phyloP scores from a whole-genome alignment of 2,888 invertebrate species.

The Rhagonycha fulva region DNA sequence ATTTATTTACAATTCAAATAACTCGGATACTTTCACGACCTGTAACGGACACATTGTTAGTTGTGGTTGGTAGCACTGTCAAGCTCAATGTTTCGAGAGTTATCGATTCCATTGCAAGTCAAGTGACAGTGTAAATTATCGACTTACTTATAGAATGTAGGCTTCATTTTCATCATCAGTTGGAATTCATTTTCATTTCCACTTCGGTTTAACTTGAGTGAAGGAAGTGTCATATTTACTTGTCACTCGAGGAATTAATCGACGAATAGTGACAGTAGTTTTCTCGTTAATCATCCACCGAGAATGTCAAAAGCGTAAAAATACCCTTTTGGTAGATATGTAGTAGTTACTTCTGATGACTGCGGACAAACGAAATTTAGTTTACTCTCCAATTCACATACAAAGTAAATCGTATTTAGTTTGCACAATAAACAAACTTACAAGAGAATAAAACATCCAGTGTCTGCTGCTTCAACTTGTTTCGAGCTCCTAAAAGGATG shows the following conservation, averaged over 20 bases:
- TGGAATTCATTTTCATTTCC: neutral
- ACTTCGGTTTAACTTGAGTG: neutral
- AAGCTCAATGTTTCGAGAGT: neutral
- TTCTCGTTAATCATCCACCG: neutral
- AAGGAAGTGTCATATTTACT: neutral
- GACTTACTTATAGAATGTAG: neutral
- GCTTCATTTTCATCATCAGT: neutral
- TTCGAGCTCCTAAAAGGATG: neutral
- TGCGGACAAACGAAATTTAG: neutral
- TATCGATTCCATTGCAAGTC: neutral
- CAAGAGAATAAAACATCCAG: neutral
- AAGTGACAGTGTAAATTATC: neutral
- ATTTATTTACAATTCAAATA: neutral
- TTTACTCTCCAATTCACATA: slow-evolving; percentile 2
- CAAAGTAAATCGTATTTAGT: slow-evolving; percentile 1
- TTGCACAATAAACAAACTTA: slow-evolving; percentile 2
- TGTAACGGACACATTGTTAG: neutral
- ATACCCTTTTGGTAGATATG: neutral
- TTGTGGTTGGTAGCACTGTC: neutral
- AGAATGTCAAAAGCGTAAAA: neutral
- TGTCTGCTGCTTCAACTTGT: neutral
- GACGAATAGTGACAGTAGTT: neutral
- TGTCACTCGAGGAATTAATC: neutral
- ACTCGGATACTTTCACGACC: neutral
- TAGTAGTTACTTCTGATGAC: neutral